phyloP scores from a whole-genome alignment of 2,113 vertebrate genomes.

The Pseudorhombus dupliciocellatus region DNA sequence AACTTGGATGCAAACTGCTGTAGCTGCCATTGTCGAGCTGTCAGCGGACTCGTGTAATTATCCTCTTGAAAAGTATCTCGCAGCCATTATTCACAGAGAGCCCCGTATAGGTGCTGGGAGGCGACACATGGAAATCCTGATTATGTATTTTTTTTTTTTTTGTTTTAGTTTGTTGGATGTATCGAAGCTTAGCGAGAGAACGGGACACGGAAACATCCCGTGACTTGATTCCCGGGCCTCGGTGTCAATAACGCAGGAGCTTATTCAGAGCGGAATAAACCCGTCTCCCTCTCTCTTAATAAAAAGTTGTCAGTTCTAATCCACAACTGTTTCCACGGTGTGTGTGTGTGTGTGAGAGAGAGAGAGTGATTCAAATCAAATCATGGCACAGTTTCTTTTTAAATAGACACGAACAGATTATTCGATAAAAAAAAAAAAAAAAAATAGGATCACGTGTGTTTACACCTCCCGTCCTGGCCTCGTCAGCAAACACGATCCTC shows the following conservation, averaged over 20 bases:
- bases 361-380: conserved; percentile 76
- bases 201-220: conserved; percentile 19
- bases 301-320: conserved; percentile 66
- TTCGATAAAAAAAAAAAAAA: too few species aligned
- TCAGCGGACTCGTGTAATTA: conserved; percentile 79
- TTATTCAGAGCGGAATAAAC: conserved; percentile 48
- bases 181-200: conserved; percentile 59
- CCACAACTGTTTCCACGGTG: conserved; percentile 32
- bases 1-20: conserved; percentile 75
- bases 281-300: conserved; percentile 35
- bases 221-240: conserved; percentile 24
- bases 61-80: conserved; percentile 73
- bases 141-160: conserved; percentile 56
- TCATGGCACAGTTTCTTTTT: conserved; percentile 40
- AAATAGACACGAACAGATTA: conserved; percentile 59
- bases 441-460: conserved; percentile 20
- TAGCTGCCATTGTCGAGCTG: conserved; percentile 72
- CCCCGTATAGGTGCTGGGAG: conserved; percentile 66
- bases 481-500: conserved; percentile 41
- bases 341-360: conserved; percentile 33
- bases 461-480: conserved; percentile 11
- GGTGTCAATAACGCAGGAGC: conserved; percentile 55
- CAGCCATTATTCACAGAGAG: conserved; percentile 59
- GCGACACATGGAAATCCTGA: conserved; percentile 67
- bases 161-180: conserved; percentile 61